Evolutionary conservation across 2,888 invertebrate species (phyloP), one percentile per base, ranked within the genome.

Genomic region (Agrotis puta): DNA sequence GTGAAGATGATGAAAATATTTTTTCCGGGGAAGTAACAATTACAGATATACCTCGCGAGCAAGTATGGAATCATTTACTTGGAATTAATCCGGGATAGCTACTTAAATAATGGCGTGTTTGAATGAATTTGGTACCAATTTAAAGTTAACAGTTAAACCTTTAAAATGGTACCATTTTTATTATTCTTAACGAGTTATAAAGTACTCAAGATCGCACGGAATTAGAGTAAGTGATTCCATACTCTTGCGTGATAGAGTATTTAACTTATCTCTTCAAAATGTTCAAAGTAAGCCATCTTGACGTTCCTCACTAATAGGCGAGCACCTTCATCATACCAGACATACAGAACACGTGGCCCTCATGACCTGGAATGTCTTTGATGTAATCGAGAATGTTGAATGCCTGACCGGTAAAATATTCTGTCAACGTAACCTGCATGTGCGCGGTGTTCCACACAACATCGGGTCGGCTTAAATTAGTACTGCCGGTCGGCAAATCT

Each of bases 371-470:
- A 67, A 43, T 43, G 6, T 18, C 43, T 27, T 24, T 24, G 20
- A n/a, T 48, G 6, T 65, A 39, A 24, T 48, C 45, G 39, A 51
- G 51, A 18, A 45, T n/a, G n/a, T n/a, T n/a, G n/a, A n/a, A n/a
- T 33, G 51, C 22, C 50, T 47, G 13, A 16, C 22, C 1, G 13
- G 47, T 77, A 33, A 56, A 69, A 75, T 78, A 64, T 78, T 75
- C 81, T 13, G 0, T 6, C 33, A 39, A 45, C 59, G 48, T 75
- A 57, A 64, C 39, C 45, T 51, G 50, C 61, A 53, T 56, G 54
- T 43, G 18, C 3, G n/a, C n/a, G 27, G 18, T 54, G 18, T n/a
- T 56, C 2, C 2, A 33, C 33, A 33, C 14, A 14, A 14, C 13
- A 33, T 33, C 33, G 33, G 18, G 18, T 53, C 18, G 53, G 22